Base-by-base conservation (phyloP, 2,888 invertebrate species). In the Callyntrura guangdongensis region DNA sequence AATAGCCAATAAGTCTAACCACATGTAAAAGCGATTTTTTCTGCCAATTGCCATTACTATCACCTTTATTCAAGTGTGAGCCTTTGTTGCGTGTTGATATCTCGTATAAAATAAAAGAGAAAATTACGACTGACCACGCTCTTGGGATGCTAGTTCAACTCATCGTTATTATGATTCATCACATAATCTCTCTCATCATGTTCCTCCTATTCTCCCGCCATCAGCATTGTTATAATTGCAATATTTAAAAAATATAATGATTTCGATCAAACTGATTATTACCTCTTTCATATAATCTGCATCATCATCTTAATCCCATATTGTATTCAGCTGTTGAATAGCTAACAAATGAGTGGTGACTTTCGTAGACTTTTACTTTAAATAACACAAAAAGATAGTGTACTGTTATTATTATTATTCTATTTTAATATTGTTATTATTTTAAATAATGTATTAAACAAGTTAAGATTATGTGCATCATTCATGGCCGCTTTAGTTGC, bases 261-360 rank as follows among this genome's bases (percentile, higher is more conserved):
- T 56, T 25, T 64, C 27, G 27, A 64, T 64, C 64, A 64, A 25
- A 64, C 14, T 64, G 64, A 64, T 64, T 36, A 36, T 36, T 56
- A 27, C 47, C 49, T 77, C 22, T 6, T 64, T 64, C 25, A 6
- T 36, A 36, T 36, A 2, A 36, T 36, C 36, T 4, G 2, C 36
- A 36, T 36, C 6, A 64, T 64, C 27, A 64, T 64, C 11, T 17
- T 11, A 27, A 25, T 27, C 49, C 56, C 47, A 56, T 79, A 56
- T 27, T 79, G 53, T 79, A 79, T 79, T 79, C 53, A 56, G 79
- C 79, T 79, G 22, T 79, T 27, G 79, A 49, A 79, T 53, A 79
- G 53, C 49, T 64, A 79, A 53, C 79, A 53, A 77, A 56, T 79
- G 79, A 79, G 79, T 79, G 79, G 79, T 79, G 79, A 79, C 56